phyloP scores from a whole-genome alignment of 1,140 invertebrate species.

The Gyrodactylus salaris region DNA sequence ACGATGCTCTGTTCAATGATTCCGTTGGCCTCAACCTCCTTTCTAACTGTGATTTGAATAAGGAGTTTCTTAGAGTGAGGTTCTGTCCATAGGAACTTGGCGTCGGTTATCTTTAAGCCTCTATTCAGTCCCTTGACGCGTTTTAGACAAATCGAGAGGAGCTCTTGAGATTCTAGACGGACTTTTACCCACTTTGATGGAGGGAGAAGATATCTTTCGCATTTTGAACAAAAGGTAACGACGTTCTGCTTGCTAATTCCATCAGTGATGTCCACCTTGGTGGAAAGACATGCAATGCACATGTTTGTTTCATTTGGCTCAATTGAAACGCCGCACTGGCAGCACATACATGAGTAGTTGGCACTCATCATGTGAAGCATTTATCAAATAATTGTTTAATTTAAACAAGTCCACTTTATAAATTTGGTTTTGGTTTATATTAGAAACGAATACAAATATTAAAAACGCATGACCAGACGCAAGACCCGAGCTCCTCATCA shows the following conservation, averaged over 20 bases:
- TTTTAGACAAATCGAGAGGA: constrained; percentile 61
- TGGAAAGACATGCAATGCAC: constrained; percentile 64
- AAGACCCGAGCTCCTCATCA: neutral
- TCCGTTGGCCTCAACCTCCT: constrained; percentile 17
- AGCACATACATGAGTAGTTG: constrained; percentile 16
- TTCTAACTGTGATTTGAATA: constrained; percentile 79
- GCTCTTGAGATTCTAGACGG: constrained; percentile 55
- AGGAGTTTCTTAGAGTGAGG: constrained; percentile 89
- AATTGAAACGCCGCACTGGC: constrained; percentile 29
- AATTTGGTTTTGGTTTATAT: too few relatives aligned
- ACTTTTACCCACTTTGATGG: constrained; percentile 59
- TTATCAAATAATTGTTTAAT: neutral
- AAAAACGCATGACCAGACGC: neutral
- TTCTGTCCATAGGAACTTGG: constrained; percentile 89
- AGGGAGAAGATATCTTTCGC: constrained; percentile 63
- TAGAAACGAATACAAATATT: too few relatives aligned
- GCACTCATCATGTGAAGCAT: neutral
- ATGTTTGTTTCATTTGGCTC: constrained; percentile 81
- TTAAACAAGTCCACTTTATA: neutral
- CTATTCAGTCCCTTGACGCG: constrained; percentile 59
- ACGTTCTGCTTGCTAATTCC: constrained; percentile 55
- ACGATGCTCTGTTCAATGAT: constrained; percentile 33
- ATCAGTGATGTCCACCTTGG: constrained; percentile 65
- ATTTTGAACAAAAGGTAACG: constrained; percentile 32
- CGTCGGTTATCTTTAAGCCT: constrained; percentile 36